These are phyloP conservation scores for Eumacrocentrus americanus DNA, from an alignment of 2,888 invertebrate genomes.

Conservation along the genomic window DNA sequence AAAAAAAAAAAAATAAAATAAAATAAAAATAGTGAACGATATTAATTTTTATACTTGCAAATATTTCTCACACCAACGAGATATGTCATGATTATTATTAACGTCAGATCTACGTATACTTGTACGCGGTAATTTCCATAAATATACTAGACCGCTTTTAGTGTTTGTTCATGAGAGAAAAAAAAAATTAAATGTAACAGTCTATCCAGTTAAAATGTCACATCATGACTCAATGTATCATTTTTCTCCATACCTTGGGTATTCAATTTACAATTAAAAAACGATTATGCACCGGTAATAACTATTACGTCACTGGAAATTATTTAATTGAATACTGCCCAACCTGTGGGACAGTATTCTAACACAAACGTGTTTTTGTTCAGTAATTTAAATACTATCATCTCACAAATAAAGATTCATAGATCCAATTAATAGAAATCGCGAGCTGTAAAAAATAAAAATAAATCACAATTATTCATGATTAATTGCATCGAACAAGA, in stretches of 20 bases:
- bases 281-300: neutral
- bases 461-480: constrained; percentile 28
- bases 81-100: constrained; percentile 35
- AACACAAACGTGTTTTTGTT: too few relatives aligned
- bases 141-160: neutral
- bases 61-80: constrained; percentile 24
- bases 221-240: too few relatives aligned
- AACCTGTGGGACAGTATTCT: too few relatives aligned
- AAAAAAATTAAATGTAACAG: neutral
- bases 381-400: too few relatives aligned
- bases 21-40: neutral
- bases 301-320: neutral
- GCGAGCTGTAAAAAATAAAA: constrained; percentile 44
- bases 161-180: neutral
- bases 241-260: constrained; percentile 38
- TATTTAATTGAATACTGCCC: too few relatives aligned
- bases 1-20: constrained; percentile 3
- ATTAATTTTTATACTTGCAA: neutral
- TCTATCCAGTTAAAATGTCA: neutral
- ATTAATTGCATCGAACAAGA: constrained; percentile 6
- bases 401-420: constrained; percentile 13
- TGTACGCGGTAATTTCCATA: neutral
- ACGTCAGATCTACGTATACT: constrained; percentile 4
- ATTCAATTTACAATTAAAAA: constrained; percentile 19
- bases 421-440: constrained; percentile 38